phyloP scores from a whole-genome alignment of 2,797 vertebrate species.

The Chaetodon trifasciatus region DNA sequence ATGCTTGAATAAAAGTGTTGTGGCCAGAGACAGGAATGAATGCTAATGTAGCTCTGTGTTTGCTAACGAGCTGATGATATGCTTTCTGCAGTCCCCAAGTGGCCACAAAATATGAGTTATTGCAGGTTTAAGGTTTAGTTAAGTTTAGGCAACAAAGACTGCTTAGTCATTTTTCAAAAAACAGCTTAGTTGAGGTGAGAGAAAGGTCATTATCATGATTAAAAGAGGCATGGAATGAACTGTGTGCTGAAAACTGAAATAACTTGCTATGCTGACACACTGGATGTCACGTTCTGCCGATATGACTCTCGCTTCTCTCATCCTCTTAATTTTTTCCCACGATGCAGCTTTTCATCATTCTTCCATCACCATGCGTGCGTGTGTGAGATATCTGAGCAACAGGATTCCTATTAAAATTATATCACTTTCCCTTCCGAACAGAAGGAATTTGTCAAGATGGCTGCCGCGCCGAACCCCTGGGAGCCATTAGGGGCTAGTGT shows the following conservation, averaged over 20 bases:
- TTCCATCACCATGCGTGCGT: constrained; percentile 28
- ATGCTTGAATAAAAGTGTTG: no score
- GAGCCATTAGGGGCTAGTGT: constrained; percentile 70
- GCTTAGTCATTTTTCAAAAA: neutral
- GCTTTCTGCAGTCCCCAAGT: no score
- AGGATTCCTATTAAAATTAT: constrained; percentile 48
- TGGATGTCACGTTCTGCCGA: constrained; percentile 6
- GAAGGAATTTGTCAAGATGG: constrained; percentile 66
- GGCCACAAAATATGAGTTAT: neutral
- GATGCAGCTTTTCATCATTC: constrained; percentile 60
- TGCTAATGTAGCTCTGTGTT: neutral
- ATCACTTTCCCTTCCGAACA: constrained; percentile 40
- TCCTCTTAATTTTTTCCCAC: constrained; percentile 42
- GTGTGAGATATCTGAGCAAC: constrained; percentile 32
- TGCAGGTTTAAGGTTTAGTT: neutral
- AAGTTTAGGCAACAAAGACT: neutral
- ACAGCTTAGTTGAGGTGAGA: no score
- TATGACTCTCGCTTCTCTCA: constrained; percentile 11
- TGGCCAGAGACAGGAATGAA: neutral
- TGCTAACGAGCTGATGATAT: neutral
- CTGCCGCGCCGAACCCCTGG: constrained; percentile 49
- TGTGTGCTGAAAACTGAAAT: neutral
- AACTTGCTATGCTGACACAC: constrained; percentile 2
- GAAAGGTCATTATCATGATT: neutral
- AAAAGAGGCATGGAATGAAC: neutral